These are phyloP conservation scores for Microctenopoma steveboyesi DNA, from an alignment of 2,797 vertebrate species.

Conservation along the genomic window DNA sequence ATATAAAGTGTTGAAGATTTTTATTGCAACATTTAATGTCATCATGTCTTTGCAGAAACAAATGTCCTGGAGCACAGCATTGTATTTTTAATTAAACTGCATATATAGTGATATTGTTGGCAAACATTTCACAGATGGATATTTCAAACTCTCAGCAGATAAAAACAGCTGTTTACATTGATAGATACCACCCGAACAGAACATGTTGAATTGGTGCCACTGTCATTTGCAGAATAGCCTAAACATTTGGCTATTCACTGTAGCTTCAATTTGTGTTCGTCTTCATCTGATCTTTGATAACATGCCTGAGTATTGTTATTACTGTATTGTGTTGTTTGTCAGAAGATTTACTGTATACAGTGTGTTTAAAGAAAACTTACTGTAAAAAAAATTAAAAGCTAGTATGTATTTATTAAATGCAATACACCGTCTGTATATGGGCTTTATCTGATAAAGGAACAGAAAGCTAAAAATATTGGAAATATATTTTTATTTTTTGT, in stretches of 20 bases:
- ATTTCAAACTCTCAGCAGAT: slow-evolving; percentile 11
- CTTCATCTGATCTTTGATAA: slow-evolving; percentile 57
- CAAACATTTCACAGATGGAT: slow-evolving; percentile 1
- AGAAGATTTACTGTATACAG: slow-evolving; percentile 65
- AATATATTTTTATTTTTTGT: slow-evolving; percentile 78
- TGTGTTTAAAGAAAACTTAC: slow-evolving; percentile 58
- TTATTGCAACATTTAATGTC: background rate
- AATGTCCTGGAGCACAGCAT: background rate
- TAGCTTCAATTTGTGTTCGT: slow-evolving; percentile 70
- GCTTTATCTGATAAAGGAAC: slow-evolving; percentile 58
- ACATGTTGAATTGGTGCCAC: slow-evolving; percentile 24
- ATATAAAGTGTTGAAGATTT: background rate
- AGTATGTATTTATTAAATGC: slow-evolving; percentile 75
- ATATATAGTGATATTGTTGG: too few species aligned
- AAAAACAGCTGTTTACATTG: slow-evolving; percentile 8
- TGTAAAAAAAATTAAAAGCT: slow-evolving; percentile 62
- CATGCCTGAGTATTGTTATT: slow-evolving; percentile 67
- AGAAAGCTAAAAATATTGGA: slow-evolving; percentile 58
- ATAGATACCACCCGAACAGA: slow-evolving; percentile 3
- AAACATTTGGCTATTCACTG: slow-evolving; percentile 45
- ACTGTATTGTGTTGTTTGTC: slow-evolving; percentile 74
- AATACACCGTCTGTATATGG: slow-evolving; percentile 75
- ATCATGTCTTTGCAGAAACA: background rate
- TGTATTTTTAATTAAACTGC: background rate
- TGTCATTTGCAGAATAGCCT: slow-evolving; percentile 42